Evolutionary conservation across 1,140 invertebrate species (phyloP), one percentile per base, ranked within the genome.

Genomic region (Stenopsyche tienmushanensis): DNA sequence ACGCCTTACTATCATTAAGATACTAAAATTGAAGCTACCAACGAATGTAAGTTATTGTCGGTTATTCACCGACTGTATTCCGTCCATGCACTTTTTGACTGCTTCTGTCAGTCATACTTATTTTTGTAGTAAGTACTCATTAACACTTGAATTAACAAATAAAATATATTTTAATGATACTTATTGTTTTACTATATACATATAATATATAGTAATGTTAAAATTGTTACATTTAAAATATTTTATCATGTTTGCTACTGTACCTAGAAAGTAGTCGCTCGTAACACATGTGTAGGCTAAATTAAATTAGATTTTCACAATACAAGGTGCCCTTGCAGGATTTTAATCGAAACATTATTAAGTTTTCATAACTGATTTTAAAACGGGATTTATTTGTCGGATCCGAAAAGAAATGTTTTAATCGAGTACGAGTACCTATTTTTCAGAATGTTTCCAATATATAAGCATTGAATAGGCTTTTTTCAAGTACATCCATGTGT

Each of bases 11-110:
- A 70, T 70, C 60, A 25, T 66, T 70, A 75, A 76, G 76, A 76
- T 78, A 73, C 76, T 47, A 75, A 78, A 80, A 76, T 80, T 77
- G 75, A 76, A 77, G 77, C 77, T 79, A 81, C 80, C 80, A 81
- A 80, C 78, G 78, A 81, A 79, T 74, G 44, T 41, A 67, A 55
- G 25, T 76, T 79, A 73, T 77, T 63, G 75, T 74, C 75, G 53
- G 64, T 64, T 47, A 34, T 34, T 24, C 47, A 26, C 63, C 59
- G 57, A 63, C 49, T 47, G 25, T 63, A 69, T 69, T 69, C 67
- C 67, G 67, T 69, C 67, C 67, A 69, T 69, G 55, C 59, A 62
- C 65, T 58, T 50, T 63, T 66, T 54, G 67, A 60, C 44, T 59
- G 60, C 39, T 55, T 54, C 24, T 42, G 39, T 41, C 44, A 59